A percentile compares a stretch with the other conserved stretches of the same genome.
Evolutionary conservation across 1,140 invertebrate species (phyloP).

Genomic region (Diprion similis): DNA sequence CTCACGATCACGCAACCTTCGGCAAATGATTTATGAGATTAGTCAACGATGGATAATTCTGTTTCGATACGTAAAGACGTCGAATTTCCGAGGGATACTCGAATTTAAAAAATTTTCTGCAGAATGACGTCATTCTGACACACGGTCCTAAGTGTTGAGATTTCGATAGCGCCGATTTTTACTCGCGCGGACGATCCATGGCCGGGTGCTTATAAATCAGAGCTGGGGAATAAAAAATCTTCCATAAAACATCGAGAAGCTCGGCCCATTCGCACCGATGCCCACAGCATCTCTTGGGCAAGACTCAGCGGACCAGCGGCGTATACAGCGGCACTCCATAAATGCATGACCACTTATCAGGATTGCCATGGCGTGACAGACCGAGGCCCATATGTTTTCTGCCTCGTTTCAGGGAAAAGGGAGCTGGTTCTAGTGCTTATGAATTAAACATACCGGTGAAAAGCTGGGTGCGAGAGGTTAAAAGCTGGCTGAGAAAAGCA

Average conservation of each 20-base stretch:
- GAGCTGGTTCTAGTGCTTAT: constrained; percentile 37
- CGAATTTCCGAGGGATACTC: no score
- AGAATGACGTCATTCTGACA: no score
- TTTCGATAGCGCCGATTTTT: no score
- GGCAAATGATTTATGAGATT: no score
- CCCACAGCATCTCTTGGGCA: background rate
- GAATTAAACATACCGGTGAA: constrained; percentile 56
- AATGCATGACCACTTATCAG: constrained; percentile 63
- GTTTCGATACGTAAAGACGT: no score
- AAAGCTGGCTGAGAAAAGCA: constrained; percentile 46
- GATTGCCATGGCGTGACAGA: constrained; percentile 54
- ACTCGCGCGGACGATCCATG: background rate
- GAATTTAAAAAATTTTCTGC: no score
- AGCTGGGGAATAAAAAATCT: background rate
- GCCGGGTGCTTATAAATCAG: background rate
- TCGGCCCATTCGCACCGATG: background rate
- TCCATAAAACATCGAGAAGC: background rate
- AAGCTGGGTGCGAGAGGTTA: constrained; percentile 36
- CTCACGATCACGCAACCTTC: no score
- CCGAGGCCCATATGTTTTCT: constrained; percentile 47
- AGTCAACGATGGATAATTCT: no score
- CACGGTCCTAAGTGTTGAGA: no score
- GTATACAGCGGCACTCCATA: constrained; percentile 44
- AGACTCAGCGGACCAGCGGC: background rate
- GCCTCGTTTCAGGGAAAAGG: constrained; percentile 27